Evolutionary conservation across 2,113 vertebrate species (phyloP), one percentile per base, ranked within the genome.

Genomic region (Todiramphus chloris): DNA sequence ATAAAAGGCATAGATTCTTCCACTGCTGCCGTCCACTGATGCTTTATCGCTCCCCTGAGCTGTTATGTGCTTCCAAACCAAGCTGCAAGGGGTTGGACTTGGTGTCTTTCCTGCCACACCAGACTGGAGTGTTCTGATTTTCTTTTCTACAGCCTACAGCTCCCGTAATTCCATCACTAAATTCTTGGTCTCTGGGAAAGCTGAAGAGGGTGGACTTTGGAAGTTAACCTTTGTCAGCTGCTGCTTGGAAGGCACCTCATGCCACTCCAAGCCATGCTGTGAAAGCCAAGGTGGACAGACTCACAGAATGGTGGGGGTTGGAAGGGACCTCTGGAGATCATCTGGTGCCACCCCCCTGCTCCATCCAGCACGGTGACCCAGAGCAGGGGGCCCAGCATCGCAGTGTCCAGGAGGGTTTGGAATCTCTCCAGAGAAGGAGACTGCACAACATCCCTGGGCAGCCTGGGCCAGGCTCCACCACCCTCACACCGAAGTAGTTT

Each of bases 1-100:
- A 98, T 98, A 98, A 98, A 98, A 97, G 90, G 96, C 97, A 92
- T 97, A 97, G 97, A 97, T 97, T 97, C 96, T 95, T 97, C 87
- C 86, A 60, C 30, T 15, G 74, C 69, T 78, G 78, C 74, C 25
- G 30, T 73, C 72, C 1, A 6, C 24, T 44, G 72, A 10, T 91
- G 37, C 37, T 85, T 93, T 46, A 16, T 75, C 18, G 3, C 33
- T 46, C 50, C 46, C 43, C 35, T n/a, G 4, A 62, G 73, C 56
- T 51, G 24, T 51, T 24, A 2, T 31, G 2, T 6, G 10, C 72
- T 89, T 21, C 68, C 66, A 43, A 17, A 76, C 37, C 28, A 19
- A 39, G 24, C 39, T 24, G 69, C 6, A 1, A 6, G 14, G 80
- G 28, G 28, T 24, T 15, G 16, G 16, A 10, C 25, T 39, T 24